Base-by-base conservation (phyloP, 2,113 vertebrate species). In the Chaenogobius annularis region DNA sequence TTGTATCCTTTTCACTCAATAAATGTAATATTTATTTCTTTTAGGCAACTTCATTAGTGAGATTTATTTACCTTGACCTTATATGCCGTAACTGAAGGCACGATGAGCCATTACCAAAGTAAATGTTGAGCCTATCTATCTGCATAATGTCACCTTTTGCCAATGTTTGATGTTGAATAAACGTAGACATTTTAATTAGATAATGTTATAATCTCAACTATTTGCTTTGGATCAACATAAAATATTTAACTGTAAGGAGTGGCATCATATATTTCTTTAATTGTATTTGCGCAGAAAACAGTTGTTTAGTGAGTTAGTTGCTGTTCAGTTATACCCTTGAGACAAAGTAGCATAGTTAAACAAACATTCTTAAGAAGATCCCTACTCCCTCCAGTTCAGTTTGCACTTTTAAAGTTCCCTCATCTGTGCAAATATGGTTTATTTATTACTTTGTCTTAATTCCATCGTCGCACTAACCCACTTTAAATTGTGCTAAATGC, bases 401-500 rank as follows among this genome's bases (percentile, higher is more conserved):
- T 26, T 50, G 20, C n/a, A 22, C 20, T 22, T 12, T 11, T 22
- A 55, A 58, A 58, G 12, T 26, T 23, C 1, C 22, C 55, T 56
- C 54, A 22, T 56, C 10, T 20, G 20, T 26, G 14, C 55, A 31
- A 66, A 47, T 10, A 58, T 66, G 55, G 1, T 22, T 2, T 44
- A 35, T 66, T 37, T 47, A 19, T 15, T 50, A 10, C 52, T 22
- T 56, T 59, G 48, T 61, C 14, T 40, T 9, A 37, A 31, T 63
- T 63, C 17, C 61, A 43, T 40, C 61, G 1, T 46, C 59, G 59
- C 62, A 44, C 50, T 17, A 48, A n/a, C 0, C 35, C 56, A 81
- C 19, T 14, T n/a, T 59, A 67, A 77, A 79, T 69, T 68, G 69
- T 66, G 74, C 82, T 72, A 69, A 48, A 73, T 73, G 48, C 63